phyloP scores from a whole-genome alignment of 37 sponge, comb jelly and placozoan species.

The Ephydatia muelleri region DNA sequence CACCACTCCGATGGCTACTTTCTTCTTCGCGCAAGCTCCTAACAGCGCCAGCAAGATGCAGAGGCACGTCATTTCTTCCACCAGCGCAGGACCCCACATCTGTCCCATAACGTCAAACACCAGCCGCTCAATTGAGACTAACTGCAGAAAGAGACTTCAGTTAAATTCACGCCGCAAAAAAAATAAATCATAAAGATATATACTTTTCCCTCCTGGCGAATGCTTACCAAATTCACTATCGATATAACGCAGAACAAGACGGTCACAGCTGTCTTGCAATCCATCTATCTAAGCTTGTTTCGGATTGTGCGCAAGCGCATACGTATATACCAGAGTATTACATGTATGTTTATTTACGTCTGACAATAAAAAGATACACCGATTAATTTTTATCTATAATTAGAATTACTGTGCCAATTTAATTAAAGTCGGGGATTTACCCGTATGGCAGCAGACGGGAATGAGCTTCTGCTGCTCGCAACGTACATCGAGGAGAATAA shows the following conservation, averaged over 20 bases:
- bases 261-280: slow-evolving; percentile 26
- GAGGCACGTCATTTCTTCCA: slow-evolving; percentile 28
- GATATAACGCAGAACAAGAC: slow-evolving; percentile 16
- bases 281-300: neutral
- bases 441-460: neutral
- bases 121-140: slow-evolving; percentile 57
- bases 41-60: slow-evolving; percentile 42
- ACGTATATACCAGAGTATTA: neutral
- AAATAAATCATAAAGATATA: neutral
- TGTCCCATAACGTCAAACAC: slow-evolving; percentile 66
- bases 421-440: neutral
- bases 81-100: slow-evolving; percentile 67
- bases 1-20: slow-evolving; percentile 48
- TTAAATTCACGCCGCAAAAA: neutral
- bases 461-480: slow-evolving; percentile 24
- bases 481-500: slow-evolving; percentile 54
- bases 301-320: neutral
- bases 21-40: slow-evolving; percentile 35
- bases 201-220: neutral
- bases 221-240: slow-evolving; percentile 31
- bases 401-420: neutral
- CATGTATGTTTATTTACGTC: neutral
- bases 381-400: no score
- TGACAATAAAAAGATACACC: no score
- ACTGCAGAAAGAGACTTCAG: neutral